Evolutionary conservation across 1,140 invertebrate genomes (phyloP).

Genomic region (Bombus sylvicola): DNA sequence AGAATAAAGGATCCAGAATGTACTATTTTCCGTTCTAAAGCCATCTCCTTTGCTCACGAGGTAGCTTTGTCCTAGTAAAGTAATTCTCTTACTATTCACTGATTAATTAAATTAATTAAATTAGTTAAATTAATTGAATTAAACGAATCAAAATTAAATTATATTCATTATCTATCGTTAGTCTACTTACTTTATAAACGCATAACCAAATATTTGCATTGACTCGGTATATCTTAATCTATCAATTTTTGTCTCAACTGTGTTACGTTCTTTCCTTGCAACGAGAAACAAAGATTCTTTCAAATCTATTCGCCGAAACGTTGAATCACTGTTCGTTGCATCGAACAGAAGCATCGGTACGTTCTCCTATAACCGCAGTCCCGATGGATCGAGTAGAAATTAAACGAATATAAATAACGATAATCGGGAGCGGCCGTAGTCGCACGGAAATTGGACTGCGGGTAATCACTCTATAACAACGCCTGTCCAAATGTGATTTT

Average conservation of each 20-base stretch:
- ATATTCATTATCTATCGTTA: neutral
- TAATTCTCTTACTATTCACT: neutral
- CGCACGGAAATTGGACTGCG: slow-evolving; percentile 55
- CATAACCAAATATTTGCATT: neutral
- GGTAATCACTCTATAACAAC: slow-evolving; percentile 60
- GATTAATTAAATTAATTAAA: too few relatives aligned
- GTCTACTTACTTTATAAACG: neutral
- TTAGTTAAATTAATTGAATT: too few relatives aligned
- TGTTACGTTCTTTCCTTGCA: too few relatives aligned
- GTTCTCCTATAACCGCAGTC: neutral
- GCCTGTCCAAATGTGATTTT: slow-evolving; percentile 59
- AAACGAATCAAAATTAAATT: too few relatives aligned
- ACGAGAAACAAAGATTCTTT: neutral
- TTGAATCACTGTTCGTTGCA: neutral
- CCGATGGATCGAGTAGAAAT: neutral
- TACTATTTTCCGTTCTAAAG: neutral
- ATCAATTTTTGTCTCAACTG: too few relatives aligned
- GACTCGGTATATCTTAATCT: neutral
- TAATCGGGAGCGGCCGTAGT: slow-evolving; percentile 44
- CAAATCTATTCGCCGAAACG: neutral
- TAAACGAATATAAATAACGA: slow-evolving; percentile 49
- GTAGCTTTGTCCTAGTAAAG: neutral
- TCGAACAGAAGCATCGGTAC: neutral
- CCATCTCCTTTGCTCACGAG: neutral
- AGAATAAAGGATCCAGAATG: neutral